phyloP scores from a whole-genome alignment of 92 coral and sea anemone genomes.

The Porites lobata region DNA sequence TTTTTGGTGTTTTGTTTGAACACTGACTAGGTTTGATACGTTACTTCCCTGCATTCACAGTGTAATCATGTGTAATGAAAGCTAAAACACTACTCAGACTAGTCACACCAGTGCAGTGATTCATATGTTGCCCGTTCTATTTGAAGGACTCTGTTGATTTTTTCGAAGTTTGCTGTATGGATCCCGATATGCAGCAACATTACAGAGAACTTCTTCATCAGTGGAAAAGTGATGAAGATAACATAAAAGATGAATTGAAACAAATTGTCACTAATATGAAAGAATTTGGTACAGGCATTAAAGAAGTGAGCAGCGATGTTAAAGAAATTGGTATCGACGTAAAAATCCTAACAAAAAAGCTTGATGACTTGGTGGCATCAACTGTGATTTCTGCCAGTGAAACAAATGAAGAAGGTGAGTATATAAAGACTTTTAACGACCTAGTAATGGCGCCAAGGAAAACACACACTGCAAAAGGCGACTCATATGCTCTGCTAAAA shows the following conservation, averaged over 20 bases:
- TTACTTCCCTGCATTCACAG: not conserved
- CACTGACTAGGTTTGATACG: not conserved
- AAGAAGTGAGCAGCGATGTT: no score
- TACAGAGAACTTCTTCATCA: conserved; percentile 35
- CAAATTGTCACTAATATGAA: not conserved
- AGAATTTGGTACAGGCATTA: not conserved
- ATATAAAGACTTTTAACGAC: not conserved
- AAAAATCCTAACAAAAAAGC: not conserved
- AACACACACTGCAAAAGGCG: no score
- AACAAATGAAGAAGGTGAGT: conserved; percentile 1
- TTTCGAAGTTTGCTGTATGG: conserved; percentile 43
- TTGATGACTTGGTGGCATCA: not conserved
- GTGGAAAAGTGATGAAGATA: conserved; percentile 37
- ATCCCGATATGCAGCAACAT: conserved; percentile 53
- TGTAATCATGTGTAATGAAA: not conserved
- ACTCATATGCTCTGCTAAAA: no score
- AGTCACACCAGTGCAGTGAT: not conserved
- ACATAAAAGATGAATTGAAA: not conserved
- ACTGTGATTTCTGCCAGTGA: not conserved
- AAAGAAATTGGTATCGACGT: not conserved
- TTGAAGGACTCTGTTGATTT: conserved; percentile 15
- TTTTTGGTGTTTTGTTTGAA: no score
- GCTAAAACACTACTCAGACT: not conserved
- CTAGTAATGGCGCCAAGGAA: no score
- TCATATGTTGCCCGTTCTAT: not conserved